A percentile compares a stretch with the other conserved stretches of the same genome.
phyloP scores from a whole-genome alignment of 1,140 invertebrate genomes.

The Linepithema humile region DNA sequence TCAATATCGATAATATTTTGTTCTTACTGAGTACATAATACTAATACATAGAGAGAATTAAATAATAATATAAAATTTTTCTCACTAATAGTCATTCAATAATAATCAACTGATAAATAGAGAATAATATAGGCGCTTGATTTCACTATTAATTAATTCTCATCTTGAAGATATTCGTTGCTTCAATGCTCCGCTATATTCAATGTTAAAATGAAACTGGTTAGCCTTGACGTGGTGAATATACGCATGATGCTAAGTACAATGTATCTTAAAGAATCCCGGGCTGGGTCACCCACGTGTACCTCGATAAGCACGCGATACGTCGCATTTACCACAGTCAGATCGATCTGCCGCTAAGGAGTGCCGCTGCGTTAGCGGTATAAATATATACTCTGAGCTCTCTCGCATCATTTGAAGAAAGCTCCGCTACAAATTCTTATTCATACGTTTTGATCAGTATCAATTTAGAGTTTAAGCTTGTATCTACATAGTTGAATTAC shows the following conservation, averaged over 20 bases:
- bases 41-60: too few species aligned
- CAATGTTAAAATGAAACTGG: slow-evolving; percentile 17
- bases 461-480: background rate
- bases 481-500: background rate
- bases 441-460: background rate
- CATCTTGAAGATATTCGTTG: background rate
- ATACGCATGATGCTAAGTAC: background rate
- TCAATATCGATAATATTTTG: too few species aligned
- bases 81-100: too few species aligned
- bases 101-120: too few species aligned
- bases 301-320: background rate
- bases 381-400: slow-evolving; percentile 9
- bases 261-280: slow-evolving; percentile 14
- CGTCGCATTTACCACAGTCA: slow-evolving; percentile 7
- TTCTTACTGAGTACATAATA: too few species aligned
- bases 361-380: background rate
- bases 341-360: background rate
- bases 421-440: background rate
- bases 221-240: slow-evolving; percentile 18
- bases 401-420: background rate
- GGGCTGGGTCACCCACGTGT: slow-evolving; percentile 23
- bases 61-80: too few species aligned
- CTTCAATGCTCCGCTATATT: too few species aligned
- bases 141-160: slow-evolving; percentile 24
- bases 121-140: too few species aligned